These are phyloP conservation scores for Metopolophium dirhodum DNA, from an alignment of 1,140 invertebrate species.

Conservation along the genomic window DNA sequence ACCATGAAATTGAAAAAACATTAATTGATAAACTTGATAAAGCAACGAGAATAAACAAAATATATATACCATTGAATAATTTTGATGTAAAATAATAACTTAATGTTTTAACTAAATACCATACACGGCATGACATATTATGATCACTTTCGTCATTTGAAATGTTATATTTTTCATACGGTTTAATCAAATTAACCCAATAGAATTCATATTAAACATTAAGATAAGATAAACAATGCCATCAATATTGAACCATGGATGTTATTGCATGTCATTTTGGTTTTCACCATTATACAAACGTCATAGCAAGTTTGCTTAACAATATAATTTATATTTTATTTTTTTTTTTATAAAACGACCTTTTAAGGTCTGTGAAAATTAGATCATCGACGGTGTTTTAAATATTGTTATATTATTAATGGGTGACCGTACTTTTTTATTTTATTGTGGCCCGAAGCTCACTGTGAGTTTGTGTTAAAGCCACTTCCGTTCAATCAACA, in stretches of 20 bases:
- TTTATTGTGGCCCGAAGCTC: not conserved
- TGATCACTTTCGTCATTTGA: not conserved
- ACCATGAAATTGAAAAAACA: not conserved
- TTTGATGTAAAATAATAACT: not conserved
- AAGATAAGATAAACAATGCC: not conserved
- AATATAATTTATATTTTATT: not conserved
- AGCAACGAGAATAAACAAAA: not conserved
- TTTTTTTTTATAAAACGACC: not conserved
- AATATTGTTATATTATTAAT: not conserved
- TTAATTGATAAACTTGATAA: not conserved
- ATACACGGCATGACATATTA: not conserved
- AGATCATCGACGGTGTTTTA: not conserved
- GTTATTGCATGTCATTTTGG: not conserved
- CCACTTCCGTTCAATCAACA: not conserved
- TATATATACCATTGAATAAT: not conserved
- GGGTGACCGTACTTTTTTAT: not conserved
- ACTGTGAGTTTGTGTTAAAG: not conserved
- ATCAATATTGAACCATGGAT: not conserved
- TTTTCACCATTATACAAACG: not conserved
- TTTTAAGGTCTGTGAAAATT: not conserved
- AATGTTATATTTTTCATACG: not conserved
- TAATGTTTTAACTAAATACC: not conserved
- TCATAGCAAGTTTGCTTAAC: not conserved
- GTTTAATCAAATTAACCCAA: not conserved
- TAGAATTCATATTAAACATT: not conserved